A percentile compares a stretch with the other conserved stretches of the same genome.
Conservation (phyloP, 2,113 vertebrate species). For the Trochalopteron elliotii region DNA sequence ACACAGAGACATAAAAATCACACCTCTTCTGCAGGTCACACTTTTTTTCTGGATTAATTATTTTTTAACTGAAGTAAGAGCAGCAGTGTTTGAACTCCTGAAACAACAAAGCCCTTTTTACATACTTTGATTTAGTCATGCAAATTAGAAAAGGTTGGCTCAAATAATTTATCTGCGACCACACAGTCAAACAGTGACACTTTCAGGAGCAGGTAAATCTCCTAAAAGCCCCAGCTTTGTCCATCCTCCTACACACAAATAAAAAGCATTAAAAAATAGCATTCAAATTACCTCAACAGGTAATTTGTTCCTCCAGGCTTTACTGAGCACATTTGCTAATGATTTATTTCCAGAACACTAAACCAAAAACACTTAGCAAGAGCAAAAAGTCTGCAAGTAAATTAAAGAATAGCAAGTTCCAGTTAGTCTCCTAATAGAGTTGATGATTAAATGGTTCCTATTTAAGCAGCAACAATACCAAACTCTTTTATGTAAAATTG, state of each 20-base stretch:
- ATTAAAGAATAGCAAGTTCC: background rate
- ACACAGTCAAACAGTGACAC: background rate
- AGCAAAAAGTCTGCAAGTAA: conserved; percentile 3
- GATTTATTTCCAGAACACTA: conserved; percentile 3
- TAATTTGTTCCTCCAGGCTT: background rate
- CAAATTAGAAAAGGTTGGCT: background rate
- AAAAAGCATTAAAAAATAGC: background rate
- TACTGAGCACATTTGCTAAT: background rate
- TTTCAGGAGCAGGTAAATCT: background rate
- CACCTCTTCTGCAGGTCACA: background rate
- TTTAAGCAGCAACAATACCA: background rate
- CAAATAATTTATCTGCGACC: background rate
- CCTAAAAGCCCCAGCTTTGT: background rate
- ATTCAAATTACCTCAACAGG: background rate
- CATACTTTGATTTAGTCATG: background rate
- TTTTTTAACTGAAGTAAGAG: background rate
- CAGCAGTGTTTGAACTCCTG: background rate
- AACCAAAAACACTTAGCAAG: background rate
- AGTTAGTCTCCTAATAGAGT: background rate
- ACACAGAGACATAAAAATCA: background rate
- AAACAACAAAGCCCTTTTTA: background rate
- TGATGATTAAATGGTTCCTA: conserved; percentile 14
- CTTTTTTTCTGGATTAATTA: background rate
- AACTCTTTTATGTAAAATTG: background rate
- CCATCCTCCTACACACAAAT: background rate